These are phyloP conservation scores for Trematomus bernacchii DNA, from an alignment of 2,797 vertebrate genomes.

Conservation along the genomic window DNA sequence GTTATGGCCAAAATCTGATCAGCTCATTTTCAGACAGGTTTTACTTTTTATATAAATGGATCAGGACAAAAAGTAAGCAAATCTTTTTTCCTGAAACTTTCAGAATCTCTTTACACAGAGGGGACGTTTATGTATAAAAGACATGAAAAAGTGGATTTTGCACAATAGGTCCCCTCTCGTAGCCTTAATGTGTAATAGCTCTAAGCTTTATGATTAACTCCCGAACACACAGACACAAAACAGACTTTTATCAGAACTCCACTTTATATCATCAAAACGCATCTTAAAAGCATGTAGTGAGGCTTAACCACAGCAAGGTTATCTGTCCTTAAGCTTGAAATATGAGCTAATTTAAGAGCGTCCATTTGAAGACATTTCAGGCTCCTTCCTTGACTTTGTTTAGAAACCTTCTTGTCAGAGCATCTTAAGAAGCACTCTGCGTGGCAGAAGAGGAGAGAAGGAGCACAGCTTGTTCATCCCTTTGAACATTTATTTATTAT, in stretches of 20 bases:
- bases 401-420: conserved; percentile 50
- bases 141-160: too few species aligned
- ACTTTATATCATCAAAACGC: conserved; percentile 25
- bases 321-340: conserved; percentile 51
- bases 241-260: conserved; percentile 15
- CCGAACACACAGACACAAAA: not conserved
- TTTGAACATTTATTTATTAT: conserved; percentile 73
- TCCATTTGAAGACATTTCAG: conserved; percentile 59
- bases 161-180: not conserved
- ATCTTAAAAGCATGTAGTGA: conserved; percentile 33
- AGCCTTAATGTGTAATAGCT: conserved; percentile 7
- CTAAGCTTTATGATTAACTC: conserved; percentile 23
- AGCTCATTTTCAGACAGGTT: too few species aligned
- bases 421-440: conserved; percentile 17
- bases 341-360: conserved; percentile 47
- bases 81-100: too few species aligned
- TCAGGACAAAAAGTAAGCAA: too few species aligned
- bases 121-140: too few species aligned
- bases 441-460: conserved; percentile 35
- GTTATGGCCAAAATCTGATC: too few species aligned
- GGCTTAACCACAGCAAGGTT: conserved; percentile 39
- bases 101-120: too few species aligned
- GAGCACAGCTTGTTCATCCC: conserved; percentile 50
- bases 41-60: too few species aligned
- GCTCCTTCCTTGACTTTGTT: conserved; percentile 63